phyloP scores from a whole-genome alignment of 1,140 invertebrate genomes.

The Temnothorax longispinosus region DNA sequence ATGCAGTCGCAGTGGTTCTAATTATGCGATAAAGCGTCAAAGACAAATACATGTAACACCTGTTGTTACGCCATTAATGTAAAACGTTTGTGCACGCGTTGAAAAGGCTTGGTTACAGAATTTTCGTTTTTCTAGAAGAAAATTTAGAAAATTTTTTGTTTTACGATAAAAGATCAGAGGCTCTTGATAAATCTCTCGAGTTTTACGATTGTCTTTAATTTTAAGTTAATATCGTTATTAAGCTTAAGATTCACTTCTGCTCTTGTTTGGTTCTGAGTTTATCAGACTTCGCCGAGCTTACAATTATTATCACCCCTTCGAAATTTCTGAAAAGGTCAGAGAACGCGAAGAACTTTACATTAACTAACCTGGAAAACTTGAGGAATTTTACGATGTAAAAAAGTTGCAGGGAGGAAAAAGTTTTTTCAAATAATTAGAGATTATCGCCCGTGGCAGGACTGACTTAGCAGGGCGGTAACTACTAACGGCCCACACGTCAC shows the following conservation, averaged over 20 bases:
- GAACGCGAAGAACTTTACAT: neutral
- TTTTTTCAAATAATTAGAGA: slow-evolving; percentile 44
- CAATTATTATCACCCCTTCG: neutral
- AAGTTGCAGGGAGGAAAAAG: neutral
- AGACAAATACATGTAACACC: slow-evolving; percentile 33
- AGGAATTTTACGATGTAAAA: slow-evolving; percentile 8
- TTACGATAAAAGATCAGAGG: neutral
- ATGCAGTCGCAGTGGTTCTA: neutral
- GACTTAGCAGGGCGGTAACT: slow-evolving; percentile 24
- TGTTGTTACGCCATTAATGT: slow-evolving; percentile 43
- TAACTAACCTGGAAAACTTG: neutral
- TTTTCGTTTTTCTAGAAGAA: neutral
- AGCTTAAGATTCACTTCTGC: neutral
- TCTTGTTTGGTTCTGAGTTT: neutral
- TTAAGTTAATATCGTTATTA: neutral
- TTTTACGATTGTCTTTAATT: neutral
- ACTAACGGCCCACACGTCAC: slow-evolving; percentile 25
- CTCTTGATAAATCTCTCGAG: neutral
- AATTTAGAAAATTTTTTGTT: neutral
- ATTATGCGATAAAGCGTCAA: neutral
- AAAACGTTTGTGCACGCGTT: neutral
- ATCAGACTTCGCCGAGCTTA: neutral
- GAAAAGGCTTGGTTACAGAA: neutral
- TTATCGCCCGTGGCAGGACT: slow-evolving; percentile 12
- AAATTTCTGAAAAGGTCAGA: neutral